Conservation (phyloP, 2,888 invertebrate genomes). For the Drosophila kanekoi region DNA sequence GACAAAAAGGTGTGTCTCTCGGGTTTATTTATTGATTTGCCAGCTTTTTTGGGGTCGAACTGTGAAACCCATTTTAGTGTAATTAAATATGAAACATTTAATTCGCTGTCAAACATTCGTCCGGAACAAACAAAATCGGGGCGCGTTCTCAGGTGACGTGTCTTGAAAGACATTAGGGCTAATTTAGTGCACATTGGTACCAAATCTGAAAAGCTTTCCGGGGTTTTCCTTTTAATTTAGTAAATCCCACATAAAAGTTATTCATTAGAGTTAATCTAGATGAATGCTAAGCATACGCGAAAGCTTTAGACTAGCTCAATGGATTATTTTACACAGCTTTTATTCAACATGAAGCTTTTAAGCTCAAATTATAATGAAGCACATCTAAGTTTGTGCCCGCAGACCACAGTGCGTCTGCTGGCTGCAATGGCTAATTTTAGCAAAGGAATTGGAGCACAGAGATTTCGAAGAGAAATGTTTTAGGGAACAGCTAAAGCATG, state of each 20-base stretch:
- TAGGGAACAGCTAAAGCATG: slow-evolving; percentile 11
- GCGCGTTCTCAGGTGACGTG: slow-evolving; percentile 34
- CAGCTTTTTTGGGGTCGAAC: slow-evolving; percentile 12
- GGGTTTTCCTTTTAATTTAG: too few species aligned
- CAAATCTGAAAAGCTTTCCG: background rate
- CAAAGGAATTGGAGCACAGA: slow-evolving; percentile 52
- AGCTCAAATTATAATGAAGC: background rate
- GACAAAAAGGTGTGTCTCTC: slow-evolving; percentile 48
- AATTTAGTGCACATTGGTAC: slow-evolving; percentile 42
- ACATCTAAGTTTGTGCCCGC: background rate
- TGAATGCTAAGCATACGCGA: too few species aligned
- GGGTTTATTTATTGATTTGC: slow-evolving; percentile 46
- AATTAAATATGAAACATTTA: slow-evolving; percentile 66
- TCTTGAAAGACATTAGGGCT: slow-evolving; percentile 22
- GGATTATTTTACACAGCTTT: too few species aligned
- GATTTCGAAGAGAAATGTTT: slow-evolving; percentile 18
- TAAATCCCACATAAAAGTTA: too few species aligned
- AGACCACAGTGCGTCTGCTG: slow-evolving; percentile 29
- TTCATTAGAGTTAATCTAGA: too few species aligned
- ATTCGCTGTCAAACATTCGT: slow-evolving; percentile 34
- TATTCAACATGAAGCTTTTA: background rate
- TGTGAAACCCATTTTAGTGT: slow-evolving; percentile 64
- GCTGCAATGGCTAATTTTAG: slow-evolving; percentile 50
- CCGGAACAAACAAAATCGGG: slow-evolving; percentile 34
- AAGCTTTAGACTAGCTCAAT: too few species aligned